Conservation (phyloP, 2,797 vertebrate species). For the Ciconia nigra region DNA sequence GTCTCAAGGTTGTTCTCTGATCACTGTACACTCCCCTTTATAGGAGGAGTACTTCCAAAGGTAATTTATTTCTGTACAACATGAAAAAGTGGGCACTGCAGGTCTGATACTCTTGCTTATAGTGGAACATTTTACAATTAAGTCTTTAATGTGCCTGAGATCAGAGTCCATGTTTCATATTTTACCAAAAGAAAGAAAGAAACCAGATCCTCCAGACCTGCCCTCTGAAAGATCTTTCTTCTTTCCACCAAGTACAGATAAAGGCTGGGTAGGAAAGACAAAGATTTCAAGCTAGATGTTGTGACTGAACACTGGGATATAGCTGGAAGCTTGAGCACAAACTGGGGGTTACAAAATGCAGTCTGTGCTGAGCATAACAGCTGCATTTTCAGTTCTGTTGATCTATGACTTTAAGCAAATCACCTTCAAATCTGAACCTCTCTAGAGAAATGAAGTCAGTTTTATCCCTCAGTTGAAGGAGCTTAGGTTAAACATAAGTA, state of each 20-base stretch:
- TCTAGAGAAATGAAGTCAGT: neutral
- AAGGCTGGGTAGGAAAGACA: neutral
- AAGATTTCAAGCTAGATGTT: neutral
- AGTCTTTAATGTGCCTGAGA: neutral
- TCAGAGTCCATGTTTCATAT: neutral
- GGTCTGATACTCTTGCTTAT: neutral
- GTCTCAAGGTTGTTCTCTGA: neutral
- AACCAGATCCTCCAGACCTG: neutral
- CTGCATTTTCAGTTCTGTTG: neutral
- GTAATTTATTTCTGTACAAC: neutral
- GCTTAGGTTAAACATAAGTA: neutral
- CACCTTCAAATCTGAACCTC: neutral
- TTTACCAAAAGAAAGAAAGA: neutral
- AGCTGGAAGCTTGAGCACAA: neutral
- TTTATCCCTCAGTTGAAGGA: neutral
- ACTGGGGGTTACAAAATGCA: neutral
- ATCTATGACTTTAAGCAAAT: slow-evolving; percentile 26
- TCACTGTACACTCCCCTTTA: accelerated
- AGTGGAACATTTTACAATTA: neutral
- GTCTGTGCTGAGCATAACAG: neutral
- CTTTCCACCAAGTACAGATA: neutral
- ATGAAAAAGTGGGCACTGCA: neutral
- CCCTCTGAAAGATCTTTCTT: neutral
- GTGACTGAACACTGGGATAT: neutral
- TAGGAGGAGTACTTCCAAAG: neutral